phyloP scores from a whole-genome alignment of 2,113 vertebrate genomes.

The Pionites leucogaster region DNA sequence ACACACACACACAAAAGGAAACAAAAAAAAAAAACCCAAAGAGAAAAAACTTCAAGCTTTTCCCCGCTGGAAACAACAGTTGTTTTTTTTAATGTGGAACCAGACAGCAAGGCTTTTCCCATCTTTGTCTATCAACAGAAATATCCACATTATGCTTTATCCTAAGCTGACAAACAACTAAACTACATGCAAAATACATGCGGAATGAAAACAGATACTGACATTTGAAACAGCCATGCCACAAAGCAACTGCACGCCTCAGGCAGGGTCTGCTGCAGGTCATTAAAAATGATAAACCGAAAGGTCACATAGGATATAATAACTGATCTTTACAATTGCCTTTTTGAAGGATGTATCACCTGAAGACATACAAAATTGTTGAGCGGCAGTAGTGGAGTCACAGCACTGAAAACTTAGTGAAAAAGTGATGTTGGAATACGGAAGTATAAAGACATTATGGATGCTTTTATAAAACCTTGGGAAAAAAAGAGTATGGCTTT shows the following conservation, averaged over 20 bases:
- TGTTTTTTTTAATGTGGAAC: neutral
- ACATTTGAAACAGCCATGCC: neutral
- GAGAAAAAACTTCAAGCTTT: neutral
- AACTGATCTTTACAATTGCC: neutral
- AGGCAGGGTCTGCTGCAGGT: slow-evolving; percentile 30
- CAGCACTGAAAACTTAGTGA: neutral
- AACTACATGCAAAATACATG: neutral
- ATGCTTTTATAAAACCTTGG: neutral
- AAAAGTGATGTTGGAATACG: neutral
- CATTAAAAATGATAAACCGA: slow-evolving; percentile 54
- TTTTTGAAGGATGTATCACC: slow-evolving; percentile 40
- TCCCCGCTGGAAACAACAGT: neutral
- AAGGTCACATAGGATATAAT: slow-evolving; percentile 10
- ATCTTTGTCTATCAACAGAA: neutral
- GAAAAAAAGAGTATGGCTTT: neutral
- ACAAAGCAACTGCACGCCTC: neutral
- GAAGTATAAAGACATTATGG: neutral
- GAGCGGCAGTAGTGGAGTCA: neutral
- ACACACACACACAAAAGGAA: neutral
- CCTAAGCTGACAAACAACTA: neutral
- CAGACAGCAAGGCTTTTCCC: neutral
- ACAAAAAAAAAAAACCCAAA: neutral
- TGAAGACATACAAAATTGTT: neutral
- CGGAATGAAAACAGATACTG: slow-evolving; percentile 3
- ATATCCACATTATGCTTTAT: neutral